Base-by-base conservation (phyloP, 2,797 vertebrate genomes). In the Scyliorhinus canicula region DNA sequence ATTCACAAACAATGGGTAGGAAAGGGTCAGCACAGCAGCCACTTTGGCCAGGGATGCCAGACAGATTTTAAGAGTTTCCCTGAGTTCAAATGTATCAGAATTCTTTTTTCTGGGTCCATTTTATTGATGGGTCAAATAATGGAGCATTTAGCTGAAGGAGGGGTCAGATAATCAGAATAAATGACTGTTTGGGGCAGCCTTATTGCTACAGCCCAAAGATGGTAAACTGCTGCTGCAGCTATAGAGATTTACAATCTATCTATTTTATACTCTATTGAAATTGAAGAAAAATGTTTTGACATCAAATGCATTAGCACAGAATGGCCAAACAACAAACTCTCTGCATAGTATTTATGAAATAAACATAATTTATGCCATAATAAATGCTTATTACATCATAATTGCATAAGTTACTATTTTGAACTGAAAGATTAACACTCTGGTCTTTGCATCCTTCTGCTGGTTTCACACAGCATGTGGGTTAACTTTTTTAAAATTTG, bases 51-150 rank as follows among this genome's bases (percentile, higher is more conserved):
- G 19, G 50, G 47, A 85, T 52, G 16, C 26, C 84, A 85, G 47
- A 21, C 84, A 85, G 7, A 47, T 47, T 19, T 47, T 44, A 47
- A 28, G 40, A 85, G 84, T 52, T 85, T 47, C 47, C 47, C 84
- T 9, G 47, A 85, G 84, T 85, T 85, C 84, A 85, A 31, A 74
- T 52, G 79, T 84, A 5, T 84, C 24, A 84, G 50, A 84, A 35
- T 52, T 85, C 84, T 44, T 85, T 85, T 85, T 47, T 85, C 47
- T 52, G 47, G 47, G 50, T 7, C 47, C 84, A 85, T 47, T 85
- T 85, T 85, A 85, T 85, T 85, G 50, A 52, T 85, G 44, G 47
- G 47, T 52, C 82, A 85, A 85, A 85, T 84, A 85, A 85, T 52
- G 84, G 82, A 85, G 44, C 12, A 52, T 85, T 85, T 44, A 52